Evolutionary conservation across 2,888 invertebrate species (phyloP), one percentile per base, ranked within the genome.

Genomic region (Frankliniella intonsa): DNA sequence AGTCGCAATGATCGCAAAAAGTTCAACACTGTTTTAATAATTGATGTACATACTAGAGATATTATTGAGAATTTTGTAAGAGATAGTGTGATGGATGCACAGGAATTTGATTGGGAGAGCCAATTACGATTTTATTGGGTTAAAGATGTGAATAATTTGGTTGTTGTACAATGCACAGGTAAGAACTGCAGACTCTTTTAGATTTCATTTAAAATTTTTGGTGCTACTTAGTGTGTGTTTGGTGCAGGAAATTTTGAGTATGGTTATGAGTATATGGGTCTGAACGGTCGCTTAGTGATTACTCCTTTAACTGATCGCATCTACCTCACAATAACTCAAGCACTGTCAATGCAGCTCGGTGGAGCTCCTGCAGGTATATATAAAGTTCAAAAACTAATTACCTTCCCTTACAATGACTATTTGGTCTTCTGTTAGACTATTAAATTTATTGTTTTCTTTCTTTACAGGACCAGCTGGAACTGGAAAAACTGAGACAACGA

Each of bases 181-280:
- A 82, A 83, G 84, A 81, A 27, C 81, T 76, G 10, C 17, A 49
- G 12, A 10, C 12, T 19, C 51, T 62, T 12, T 22, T n/a, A 76
- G 27, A n/a, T 49, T 49, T 81, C n/a, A 22, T 22, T 25, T 80
- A 3, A 5, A 27, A 17, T 81, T 11, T 50, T 65, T 81, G 14
- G 19, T 25, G 10, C 10, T 38, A 19, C 62, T 51, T 17, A 50
- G 0, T n/a, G 14, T 55, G 27, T 19, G 50, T 55, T 82, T 83
- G 22, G 10, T 76, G 84, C 89, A 86, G 95, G 95, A 79, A 89
- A 91, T 38, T 97, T 97, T 87, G 94, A 96, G 83, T 97, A 97
- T 86, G 97, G 97, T 8, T 97, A 97, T 87, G 97, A 97, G 87
- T 97, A 97, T 87, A 97, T 97, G 96, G 97, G 97, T 0, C 88